phyloP scores from a whole-genome alignment of 1,140 invertebrate species.

The Drosophila obscura region DNA sequence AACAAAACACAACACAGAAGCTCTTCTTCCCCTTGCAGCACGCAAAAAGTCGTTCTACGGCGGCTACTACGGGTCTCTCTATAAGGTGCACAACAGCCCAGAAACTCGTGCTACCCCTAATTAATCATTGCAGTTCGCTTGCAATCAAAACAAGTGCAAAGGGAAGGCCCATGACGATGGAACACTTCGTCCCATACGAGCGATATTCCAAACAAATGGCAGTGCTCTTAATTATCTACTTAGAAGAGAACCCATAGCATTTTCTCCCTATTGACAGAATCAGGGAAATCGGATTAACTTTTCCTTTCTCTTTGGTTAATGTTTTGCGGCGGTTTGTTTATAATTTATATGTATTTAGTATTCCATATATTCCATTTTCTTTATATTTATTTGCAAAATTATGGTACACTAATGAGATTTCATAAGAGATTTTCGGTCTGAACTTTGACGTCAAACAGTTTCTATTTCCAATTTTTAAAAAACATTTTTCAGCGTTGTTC shows the following conservation, averaged over 20 bases:
- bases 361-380: neutral
- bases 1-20: slow-evolving; percentile 18
- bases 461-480: slow-evolving; percentile 13
- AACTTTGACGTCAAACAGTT: slow-evolving; percentile 38
- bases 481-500: slow-evolving; percentile 10
- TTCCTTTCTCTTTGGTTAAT: too few species aligned
- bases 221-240: too few species aligned
- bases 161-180: slow-evolving; percentile 1
- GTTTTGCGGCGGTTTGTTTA: neutral
- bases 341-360: neutral
- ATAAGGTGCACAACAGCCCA: slow-evolving; percentile 22
- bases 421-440: neutral
- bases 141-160: slow-evolving; percentile 1
- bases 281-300: too few species aligned
- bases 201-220: too few species aligned
- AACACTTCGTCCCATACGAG: neutral
- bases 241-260: too few species aligned
- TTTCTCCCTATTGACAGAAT: too few species aligned
- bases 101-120: slow-evolving; percentile 33
- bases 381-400: neutral
- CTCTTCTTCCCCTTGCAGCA: slow-evolving; percentile 27
- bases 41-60: slow-evolving; percentile 18
- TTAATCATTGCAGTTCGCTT: slow-evolving; percentile 33
- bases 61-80: neutral
- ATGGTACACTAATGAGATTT: neutral